Evolutionary conservation across 1,140 invertebrate species (phyloP), one percentile per base, ranked within the genome.

Genomic region (Lucilia cuprina): DNA sequence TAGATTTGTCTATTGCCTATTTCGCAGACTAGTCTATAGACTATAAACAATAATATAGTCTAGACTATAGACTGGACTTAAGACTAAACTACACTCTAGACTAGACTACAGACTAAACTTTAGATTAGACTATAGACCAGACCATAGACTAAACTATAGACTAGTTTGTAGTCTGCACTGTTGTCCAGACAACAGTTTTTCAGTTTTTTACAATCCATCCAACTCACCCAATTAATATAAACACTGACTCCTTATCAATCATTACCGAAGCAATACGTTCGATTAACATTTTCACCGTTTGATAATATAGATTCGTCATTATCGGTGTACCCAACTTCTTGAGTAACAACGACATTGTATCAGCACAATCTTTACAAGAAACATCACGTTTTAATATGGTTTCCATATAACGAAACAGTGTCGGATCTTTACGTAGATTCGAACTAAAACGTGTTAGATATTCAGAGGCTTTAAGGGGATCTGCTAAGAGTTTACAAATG

Each of bases 241-340:
- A 93, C 83, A 98, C 93, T 0, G 97, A 96, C 85, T 96, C 94
- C 86, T 95, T 95, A 90, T 99, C 98, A 19, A 99, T 96, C 95
- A 99, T 97, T 3, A 99, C 97, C 0, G 97, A 98, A 60, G 97
- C 98, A 14, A 98, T 96, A 86, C 98, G 92, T 91, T 99, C 98
- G 41, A 99, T 92, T 14, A 99, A 91, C 94, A 97, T 97, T 92
- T 99, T 98, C 21, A 99, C 96, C 1, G 97, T 98, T 88, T 98
- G 98, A 91, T 99, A 99, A 89, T 98, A 97, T 41, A 98, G 91
- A 92, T 99, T 98, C 1, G 97, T 98, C 94, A 98, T 97, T 0
- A 98, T 95, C 1, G 97, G 97, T 87, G 97, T 95, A 5, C 98
- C 98, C 0, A 99, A 92, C 91, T 98, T 98, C 91, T 98, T 98